phyloP scores from a whole-genome alignment of 2,888 invertebrate genomes.

The Orchesella flavescens region DNA sequence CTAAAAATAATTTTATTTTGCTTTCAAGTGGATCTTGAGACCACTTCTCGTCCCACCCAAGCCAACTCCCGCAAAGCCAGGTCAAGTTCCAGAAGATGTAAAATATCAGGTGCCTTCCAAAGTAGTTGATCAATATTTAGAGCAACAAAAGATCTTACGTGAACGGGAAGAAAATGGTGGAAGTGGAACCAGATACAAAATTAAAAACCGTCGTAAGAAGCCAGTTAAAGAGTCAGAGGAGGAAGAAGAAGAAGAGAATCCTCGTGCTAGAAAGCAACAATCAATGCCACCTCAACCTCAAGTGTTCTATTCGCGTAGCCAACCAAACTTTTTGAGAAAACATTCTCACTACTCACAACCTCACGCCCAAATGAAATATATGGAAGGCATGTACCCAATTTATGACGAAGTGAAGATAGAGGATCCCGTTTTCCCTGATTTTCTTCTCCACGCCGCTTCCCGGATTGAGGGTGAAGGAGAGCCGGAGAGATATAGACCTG shows the following conservation, averaged over 20 bases:
- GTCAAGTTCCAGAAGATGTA: slow-evolving; percentile 30
- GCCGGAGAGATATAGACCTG: slow-evolving; percentile 33
- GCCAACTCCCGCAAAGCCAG: slow-evolving; percentile 30
- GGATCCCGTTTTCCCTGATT: slow-evolving; percentile 65
- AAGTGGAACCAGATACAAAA: slow-evolving; percentile 43
- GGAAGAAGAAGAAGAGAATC: neutral
- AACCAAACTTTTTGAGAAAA: slow-evolving; percentile 33
- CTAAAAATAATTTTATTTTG: neutral
- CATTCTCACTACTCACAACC: neutral
- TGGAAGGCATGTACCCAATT: slow-evolving; percentile 61
- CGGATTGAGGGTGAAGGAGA: slow-evolving; percentile 1
- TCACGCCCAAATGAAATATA: slow-evolving; percentile 42
- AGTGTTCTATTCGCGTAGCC: slow-evolving; percentile 45
- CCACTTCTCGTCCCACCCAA: slow-evolving; percentile 57
- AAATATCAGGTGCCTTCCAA: slow-evolving; percentile 62
- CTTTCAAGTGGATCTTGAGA: slow-evolving; percentile 61
- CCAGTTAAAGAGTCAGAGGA: slow-evolving; percentile 20
- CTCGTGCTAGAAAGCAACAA: neutral
- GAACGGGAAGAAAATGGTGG: slow-evolving; percentile 49
- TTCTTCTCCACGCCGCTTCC: slow-evolving; percentile 57
- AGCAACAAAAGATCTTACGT: slow-evolving; percentile 43
- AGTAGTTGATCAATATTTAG: slow-evolving; percentile 62
- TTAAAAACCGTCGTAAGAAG: slow-evolving; percentile 51
- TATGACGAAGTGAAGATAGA: slow-evolving; percentile 56
- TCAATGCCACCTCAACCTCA: slow-evolving; percentile 57